phyloP scores from a whole-genome alignment of 2,888 invertebrate genomes.

The Teleogryllus oceanicus region DNA sequence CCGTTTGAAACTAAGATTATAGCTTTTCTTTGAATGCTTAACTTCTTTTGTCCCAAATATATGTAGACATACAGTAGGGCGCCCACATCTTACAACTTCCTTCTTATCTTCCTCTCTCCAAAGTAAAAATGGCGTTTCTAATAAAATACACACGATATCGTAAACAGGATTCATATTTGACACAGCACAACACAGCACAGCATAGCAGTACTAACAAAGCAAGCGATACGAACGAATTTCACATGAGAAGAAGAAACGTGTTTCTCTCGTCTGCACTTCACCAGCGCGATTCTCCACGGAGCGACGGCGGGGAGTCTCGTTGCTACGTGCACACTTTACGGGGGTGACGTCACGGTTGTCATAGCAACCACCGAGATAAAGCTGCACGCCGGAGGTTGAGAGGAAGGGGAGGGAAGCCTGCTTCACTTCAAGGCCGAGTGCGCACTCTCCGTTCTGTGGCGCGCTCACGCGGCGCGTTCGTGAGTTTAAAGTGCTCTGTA shows the following conservation, averaged over 20 bases:
- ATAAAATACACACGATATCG: neutral
- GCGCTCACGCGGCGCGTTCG: too few species aligned
- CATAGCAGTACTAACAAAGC: neutral
- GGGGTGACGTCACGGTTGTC: neutral
- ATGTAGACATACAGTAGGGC: slow-evolving; percentile 20
- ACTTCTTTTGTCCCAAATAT: neutral
- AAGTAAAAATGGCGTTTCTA: neutral
- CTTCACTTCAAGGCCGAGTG: too few species aligned
- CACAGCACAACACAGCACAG: neutral
- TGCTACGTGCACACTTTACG: neutral
- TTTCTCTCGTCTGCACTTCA: too few species aligned
- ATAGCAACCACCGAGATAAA: too few species aligned
- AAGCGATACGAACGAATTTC: too few species aligned
- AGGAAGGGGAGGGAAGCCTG: too few species aligned
- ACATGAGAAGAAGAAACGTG: too few species aligned
- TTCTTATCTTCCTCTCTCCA: slow-evolving; percentile 21
- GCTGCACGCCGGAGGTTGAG: too few species aligned
- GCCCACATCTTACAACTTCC: slow-evolving; percentile 19
- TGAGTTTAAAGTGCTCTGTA: too few species aligned
- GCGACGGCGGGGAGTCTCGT: neutral
- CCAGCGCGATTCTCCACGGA: too few species aligned
- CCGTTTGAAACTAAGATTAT: neutral
- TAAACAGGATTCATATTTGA: slow-evolving; percentile 23
- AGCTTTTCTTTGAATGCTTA: slow-evolving; percentile 20
- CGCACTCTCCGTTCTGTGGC: too few species aligned